Base-by-base conservation (phyloP, 2,888 invertebrate genomes). In the Platycheirus rosarum region DNA sequence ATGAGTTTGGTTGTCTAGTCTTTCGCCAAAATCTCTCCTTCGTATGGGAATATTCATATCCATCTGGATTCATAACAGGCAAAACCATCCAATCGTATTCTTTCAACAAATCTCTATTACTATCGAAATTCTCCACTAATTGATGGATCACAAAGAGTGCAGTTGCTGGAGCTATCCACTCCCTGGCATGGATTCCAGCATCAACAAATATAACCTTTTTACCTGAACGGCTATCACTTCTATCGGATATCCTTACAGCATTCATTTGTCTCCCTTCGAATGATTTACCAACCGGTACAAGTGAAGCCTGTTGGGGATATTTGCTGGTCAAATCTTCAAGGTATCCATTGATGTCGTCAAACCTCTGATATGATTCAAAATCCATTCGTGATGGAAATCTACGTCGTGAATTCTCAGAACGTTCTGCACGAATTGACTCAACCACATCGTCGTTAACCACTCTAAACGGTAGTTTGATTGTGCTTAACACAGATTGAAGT, bases 41-140 rank as follows among this genome's bases (percentile, higher is more conserved):
- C 8, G 90, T 90, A 66, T 92, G 92, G 0, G 93, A 91, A 87
- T 90, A 94, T 79, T 92, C 93, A 85, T 95, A 95, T 0, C 95
- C 95, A 87, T 95, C 95, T 1, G 94, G 93, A 87, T 95, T 95
- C 11, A 93, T 91, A 0, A 93, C 88, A 0, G 95, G 95, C 68
- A 94, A 85, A n/a, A 94, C 90, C 73, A 93, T 92, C 93, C 94
- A 94, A 86, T 95, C 94, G 44, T 93, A 91, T 23, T 91, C 89
- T 7, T 92, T 88, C 5, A 93, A 87, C 3, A 95, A 86, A 26
- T 92, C 89, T 0, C 85, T 85, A 84, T 91, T 89, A 2, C 60
- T 74, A 14, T 84, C 86, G 13, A 88, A 87, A 73, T 92, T 91
- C 44, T 92, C 91, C 5, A 93, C 92, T 57, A 94, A 87, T 63